Evolutionary conservation across 2,888 invertebrate genomes (phyloP).

Genomic region (Heteropelma amictum): DNA sequence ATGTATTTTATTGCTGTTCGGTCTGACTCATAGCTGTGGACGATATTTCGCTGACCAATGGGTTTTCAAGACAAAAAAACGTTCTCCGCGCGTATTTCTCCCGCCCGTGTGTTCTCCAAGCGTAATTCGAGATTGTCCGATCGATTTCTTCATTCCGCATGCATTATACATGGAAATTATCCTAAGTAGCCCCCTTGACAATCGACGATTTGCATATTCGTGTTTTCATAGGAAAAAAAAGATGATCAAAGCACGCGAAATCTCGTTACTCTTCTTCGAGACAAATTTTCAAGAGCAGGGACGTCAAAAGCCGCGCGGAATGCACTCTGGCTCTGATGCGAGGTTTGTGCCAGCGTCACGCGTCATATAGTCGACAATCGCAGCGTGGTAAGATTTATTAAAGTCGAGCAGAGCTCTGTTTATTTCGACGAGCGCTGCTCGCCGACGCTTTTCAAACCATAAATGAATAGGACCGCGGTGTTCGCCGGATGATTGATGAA

Average conservation of each 20-base stretch:
- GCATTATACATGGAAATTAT: constrained; percentile 19
- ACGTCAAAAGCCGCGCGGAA: constrained; percentile 6
- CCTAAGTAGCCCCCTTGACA: constrained; percentile 6
- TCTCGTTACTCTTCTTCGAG: too few relatives aligned
- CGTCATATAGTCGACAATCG: constrained; percentile 55
- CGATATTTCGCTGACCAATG: constrained; percentile 27
- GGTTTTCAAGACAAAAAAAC: not conserved
- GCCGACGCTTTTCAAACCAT: constrained; percentile 34
- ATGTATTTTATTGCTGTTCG: not conserved
- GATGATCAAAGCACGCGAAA: too few relatives aligned
- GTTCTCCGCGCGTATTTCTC: not conserved
- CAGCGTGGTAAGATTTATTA: constrained; percentile 56
- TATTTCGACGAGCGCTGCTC: constrained; percentile 33
- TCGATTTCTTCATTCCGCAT: not conserved
- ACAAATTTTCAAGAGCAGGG: constrained; percentile 6
- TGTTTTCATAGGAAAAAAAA: not conserved
- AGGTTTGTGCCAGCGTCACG: constrained; percentile 54
- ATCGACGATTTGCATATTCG: not conserved
- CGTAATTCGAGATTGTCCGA: constrained; percentile 13
- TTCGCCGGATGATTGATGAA: constrained; percentile 51
- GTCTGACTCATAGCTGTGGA: not conserved
- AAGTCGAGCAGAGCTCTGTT: constrained; percentile 42
- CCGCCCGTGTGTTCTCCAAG: not conserved
- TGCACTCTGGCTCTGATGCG: too few relatives aligned
- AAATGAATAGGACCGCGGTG: constrained; percentile 52